These are phyloP conservation scores for Argya squamiceps DNA, from an alignment of 2,797 vertebrate species.

Conservation along the genomic window DNA sequence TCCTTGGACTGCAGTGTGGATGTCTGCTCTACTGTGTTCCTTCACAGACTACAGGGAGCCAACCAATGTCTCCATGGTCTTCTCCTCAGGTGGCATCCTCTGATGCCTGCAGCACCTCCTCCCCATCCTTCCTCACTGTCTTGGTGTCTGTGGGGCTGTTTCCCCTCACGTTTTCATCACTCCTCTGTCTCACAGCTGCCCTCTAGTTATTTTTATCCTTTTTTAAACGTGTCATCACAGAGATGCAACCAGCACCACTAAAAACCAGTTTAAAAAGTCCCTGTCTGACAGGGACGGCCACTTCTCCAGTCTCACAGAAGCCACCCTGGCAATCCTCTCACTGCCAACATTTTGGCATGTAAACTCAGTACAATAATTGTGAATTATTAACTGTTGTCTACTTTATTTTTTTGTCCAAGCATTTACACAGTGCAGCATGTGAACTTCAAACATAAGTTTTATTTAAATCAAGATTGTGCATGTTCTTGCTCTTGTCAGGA, in stretches of 20 bases:
- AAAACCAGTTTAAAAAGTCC: not conserved
- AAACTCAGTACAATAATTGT: not conserved
- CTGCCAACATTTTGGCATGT: not conserved
- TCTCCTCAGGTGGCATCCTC: not conserved
- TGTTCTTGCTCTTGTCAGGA: not conserved
- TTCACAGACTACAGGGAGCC: not conserved
- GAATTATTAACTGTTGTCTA: not conserved
- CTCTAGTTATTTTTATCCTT: not conserved
- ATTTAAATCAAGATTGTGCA: not conserved
- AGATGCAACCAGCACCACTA: not conserved
- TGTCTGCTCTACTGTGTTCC: not conserved
- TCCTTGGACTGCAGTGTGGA: not conserved
- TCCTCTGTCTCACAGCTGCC: not conserved
- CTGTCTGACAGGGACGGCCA: not conserved
- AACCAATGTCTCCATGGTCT: not conserved
- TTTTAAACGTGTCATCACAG: not conserved
- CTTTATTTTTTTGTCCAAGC: not conserved
- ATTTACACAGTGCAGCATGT: not conserved
- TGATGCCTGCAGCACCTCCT: not conserved
- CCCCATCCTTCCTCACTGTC: not conserved
- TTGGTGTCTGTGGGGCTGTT: not conserved
- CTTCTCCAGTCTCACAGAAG: not conserved
- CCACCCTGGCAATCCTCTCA: fast-evolving
- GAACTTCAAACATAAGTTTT: not conserved
- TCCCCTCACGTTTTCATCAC: not conserved